These are phyloP conservation scores for Lota lota DNA, from an alignment of 2,113 vertebrate species.

Conservation along the genomic window DNA sequence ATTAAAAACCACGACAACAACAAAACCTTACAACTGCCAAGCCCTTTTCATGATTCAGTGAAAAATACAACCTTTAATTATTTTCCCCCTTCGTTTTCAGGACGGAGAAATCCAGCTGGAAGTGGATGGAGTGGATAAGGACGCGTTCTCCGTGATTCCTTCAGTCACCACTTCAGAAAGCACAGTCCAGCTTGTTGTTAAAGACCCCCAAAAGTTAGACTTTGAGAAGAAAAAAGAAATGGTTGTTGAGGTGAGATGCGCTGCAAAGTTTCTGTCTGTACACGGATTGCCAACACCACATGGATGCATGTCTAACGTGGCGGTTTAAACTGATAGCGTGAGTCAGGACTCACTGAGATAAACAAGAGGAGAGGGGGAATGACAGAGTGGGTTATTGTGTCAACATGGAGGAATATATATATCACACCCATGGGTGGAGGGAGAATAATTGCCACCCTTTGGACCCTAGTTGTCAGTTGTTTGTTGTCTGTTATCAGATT, in stretches of 20 bases:
- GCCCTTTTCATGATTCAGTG: too few relatives aligned
- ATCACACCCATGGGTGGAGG: too few relatives aligned
- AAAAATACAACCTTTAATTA: not conserved
- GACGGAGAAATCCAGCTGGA: constrained; percentile 66
- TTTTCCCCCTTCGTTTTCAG: constrained; percentile 62
- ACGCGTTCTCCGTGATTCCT: constrained; percentile 78
- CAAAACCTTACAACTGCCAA: not conserved
- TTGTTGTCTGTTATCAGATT: too few relatives aligned
- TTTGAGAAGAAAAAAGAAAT: constrained; percentile 75
- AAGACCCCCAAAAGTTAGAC: constrained; percentile 70
- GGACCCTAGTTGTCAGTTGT: too few relatives aligned
- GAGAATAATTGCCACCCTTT: too few relatives aligned
- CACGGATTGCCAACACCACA: too few relatives aligned
- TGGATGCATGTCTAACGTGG: not conserved
- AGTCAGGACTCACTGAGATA: not conserved
- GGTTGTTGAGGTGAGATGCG: constrained; percentile 74
- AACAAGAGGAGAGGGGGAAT: not conserved
- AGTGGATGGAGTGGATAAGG: constrained; percentile 66
- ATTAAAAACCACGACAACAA: not conserved
- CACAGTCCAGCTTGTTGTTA: constrained; percentile 78
- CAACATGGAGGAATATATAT: too few relatives aligned
- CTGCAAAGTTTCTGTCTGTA: not conserved
- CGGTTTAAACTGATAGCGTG: not conserved
- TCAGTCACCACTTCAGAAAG: constrained; percentile 31
- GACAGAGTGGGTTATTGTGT: not conserved